A percentile compares a stretch with the other conserved stretches of the same genome.
Conservation (phyloP, 2,888 invertebrate species). For the Orchestes rusci region DNA sequence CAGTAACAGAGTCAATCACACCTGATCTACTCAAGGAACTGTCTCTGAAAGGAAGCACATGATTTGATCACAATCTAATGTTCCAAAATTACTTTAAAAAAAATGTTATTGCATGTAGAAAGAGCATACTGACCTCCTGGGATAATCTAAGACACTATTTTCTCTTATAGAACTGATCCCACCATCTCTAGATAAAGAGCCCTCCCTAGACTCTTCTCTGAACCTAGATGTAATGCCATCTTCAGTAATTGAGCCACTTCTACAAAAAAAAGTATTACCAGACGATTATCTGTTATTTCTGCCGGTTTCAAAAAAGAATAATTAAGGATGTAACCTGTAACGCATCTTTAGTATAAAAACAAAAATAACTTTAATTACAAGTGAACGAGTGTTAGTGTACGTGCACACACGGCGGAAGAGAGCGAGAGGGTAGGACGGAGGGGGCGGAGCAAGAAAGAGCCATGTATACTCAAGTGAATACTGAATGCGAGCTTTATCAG, state of each 20-base stretch:
- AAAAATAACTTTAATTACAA: too few relatives aligned
- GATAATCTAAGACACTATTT: slow-evolving; percentile 15
- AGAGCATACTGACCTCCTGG: slow-evolving; percentile 16
- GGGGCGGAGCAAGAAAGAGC: too few relatives aligned
- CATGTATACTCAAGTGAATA: too few relatives aligned
- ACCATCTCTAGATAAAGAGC: slow-evolving; percentile 34
- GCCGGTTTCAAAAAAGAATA: not conserved
- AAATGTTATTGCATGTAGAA: too few relatives aligned
- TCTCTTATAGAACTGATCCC: slow-evolving; percentile 37
- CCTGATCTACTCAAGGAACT: slow-evolving; percentile 39
- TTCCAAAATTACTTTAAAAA: too few relatives aligned
- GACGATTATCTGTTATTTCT: not conserved
- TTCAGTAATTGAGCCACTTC: slow-evolving; percentile 42
- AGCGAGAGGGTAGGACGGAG: too few relatives aligned
- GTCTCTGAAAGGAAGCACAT: slow-evolving; percentile 49
- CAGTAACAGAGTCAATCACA: slow-evolving; percentile 48
- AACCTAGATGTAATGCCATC: slow-evolving; percentile 44
- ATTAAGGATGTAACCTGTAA: too few relatives aligned
- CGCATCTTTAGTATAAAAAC: too few relatives aligned
- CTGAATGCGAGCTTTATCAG: too few relatives aligned
- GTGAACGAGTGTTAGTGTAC: too few relatives aligned
- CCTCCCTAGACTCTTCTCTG: slow-evolving; percentile 43
- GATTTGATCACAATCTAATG: too few relatives aligned
- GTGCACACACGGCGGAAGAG: too few relatives aligned
- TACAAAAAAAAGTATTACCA: slow-evolving; percentile 24